phyloP scores from a whole-genome alignment of 37 sponge, comb jelly and placozoan species.

The Lycopodina hypogea region DNA sequence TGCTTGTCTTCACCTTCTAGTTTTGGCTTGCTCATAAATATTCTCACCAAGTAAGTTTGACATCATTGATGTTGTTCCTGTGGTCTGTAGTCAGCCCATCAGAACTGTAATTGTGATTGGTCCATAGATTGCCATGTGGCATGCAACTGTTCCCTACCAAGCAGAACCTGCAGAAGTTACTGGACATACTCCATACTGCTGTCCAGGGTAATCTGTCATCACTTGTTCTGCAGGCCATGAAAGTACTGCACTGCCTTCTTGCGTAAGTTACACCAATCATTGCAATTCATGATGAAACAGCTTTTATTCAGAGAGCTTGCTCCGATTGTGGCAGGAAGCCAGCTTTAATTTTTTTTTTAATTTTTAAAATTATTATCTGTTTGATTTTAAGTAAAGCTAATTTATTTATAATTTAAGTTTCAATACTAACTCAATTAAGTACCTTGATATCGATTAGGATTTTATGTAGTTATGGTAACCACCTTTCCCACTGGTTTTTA shows the following conservation, averaged over 20 bases:
- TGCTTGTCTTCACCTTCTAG: conserved; percentile 2
- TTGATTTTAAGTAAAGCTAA: too few species aligned
- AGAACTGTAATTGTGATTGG: not conserved
- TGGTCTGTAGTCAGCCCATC: not conserved
- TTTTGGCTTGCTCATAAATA: conserved; percentile 22
- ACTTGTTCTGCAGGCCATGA: conserved; percentile 11
- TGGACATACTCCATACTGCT: conserved; percentile 15
- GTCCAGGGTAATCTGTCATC: not conserved
- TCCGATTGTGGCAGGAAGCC: too few species aligned
- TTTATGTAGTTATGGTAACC: too few species aligned
- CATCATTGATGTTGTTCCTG: too few species aligned
- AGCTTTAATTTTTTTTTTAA: too few species aligned
- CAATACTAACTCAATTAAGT: too few species aligned
- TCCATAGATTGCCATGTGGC: conserved; percentile 19
- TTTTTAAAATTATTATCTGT: too few species aligned
- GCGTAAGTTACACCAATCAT: conserved; percentile 1
- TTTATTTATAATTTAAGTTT: too few species aligned
- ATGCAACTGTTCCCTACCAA: conserved; percentile 38
- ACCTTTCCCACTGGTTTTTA: too few species aligned
- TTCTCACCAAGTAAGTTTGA: conserved; percentile 35
- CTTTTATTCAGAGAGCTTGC: not conserved
- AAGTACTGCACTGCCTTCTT: conserved; percentile 4
- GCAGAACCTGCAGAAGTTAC: conserved; percentile 12
- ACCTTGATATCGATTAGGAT: too few species aligned
- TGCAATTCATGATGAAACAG: not conserved